Percentiles rank a stretch among this genome's conserved stretches.
Conservation (phyloP, 37 sponge, comb jelly and placozoan species). For the Dysidea cf. avara region DNA sequence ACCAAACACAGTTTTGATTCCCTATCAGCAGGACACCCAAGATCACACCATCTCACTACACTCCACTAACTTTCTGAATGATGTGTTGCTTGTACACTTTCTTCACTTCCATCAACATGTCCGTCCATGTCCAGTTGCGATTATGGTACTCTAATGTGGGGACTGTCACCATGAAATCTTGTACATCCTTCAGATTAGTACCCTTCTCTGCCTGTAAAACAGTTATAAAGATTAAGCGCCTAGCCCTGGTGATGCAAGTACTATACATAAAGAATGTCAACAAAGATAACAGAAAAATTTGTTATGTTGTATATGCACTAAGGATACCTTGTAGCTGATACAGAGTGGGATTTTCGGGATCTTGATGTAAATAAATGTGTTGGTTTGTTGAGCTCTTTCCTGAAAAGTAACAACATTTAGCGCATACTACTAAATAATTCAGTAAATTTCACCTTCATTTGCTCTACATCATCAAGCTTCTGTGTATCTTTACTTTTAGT, state of each 20-base stretch:
- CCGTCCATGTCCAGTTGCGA: slow-evolving; percentile 86
- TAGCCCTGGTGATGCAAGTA: too few species aligned
- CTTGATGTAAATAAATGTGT: slow-evolving; percentile 93
- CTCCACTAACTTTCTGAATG: slow-evolving; percentile 65
- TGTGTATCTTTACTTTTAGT: background rate
- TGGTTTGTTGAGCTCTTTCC: slow-evolving; percentile 82
- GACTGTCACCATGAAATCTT: slow-evolving; percentile 61
- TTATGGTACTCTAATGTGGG: slow-evolving; percentile 94
- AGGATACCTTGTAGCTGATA: slow-evolving; percentile 80
- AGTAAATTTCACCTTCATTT: slow-evolving; percentile 58
- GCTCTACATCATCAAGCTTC: slow-evolving; percentile 61
- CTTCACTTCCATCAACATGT: slow-evolving; percentile 89
- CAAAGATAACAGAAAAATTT: too few species aligned
- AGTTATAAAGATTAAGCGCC: too few species aligned
- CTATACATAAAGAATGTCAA: too few species aligned
- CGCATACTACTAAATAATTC: background rate
- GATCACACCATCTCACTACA: too few species aligned
- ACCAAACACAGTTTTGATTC: too few species aligned
- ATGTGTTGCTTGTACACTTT: slow-evolving; percentile 84
- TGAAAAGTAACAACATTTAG: slow-evolving; percentile 6
- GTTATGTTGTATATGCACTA: too few species aligned
- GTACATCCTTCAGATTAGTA: slow-evolving; percentile 68
- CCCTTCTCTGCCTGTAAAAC: slow-evolving; percentile 21
- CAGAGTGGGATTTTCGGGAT: slow-evolving; percentile 78
- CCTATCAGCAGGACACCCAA: too few species aligned